A percentile compares a stretch with the other conserved stretches of the same genome.
Evolutionary conservation across 2,113 vertebrate species (phyloP).

Genomic region (Pomatorhinus ruficollis): DNA sequence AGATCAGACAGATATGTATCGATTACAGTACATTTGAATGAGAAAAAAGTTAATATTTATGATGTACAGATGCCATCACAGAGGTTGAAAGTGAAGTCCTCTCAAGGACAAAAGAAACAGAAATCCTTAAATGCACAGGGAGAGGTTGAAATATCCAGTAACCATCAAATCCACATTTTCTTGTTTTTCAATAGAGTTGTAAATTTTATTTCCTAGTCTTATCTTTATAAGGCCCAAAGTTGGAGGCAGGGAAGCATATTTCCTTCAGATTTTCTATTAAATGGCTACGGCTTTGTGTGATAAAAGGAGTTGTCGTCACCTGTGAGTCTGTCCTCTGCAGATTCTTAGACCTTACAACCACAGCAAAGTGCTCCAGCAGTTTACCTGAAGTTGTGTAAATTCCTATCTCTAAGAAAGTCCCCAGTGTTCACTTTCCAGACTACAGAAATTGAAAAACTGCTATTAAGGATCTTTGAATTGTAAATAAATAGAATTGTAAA

Average conservation of each 20-base stretch:
- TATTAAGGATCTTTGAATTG: background rate
- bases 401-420: background rate
- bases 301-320: background rate
- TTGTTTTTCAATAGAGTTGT: background rate
- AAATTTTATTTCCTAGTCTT: background rate
- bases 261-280: background rate
- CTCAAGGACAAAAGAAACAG: background rate
- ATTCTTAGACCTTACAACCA: background rate
- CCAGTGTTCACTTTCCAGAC: background rate
- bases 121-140: background rate
- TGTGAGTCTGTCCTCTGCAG: accelerated
- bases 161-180: background rate
- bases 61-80: background rate
- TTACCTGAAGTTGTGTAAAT: background rate
- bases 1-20: background rate
- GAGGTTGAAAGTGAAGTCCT: background rate
- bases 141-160: background rate
- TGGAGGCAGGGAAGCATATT: background rate
- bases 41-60: background rate
- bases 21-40: background rate
- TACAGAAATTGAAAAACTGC: background rate
- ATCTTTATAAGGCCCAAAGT: background rate
- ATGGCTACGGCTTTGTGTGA: accelerated
- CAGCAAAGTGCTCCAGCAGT: background rate
- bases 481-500: background rate